Evolutionary conservation across 2,797 vertebrate species (phyloP).

Genomic region (Molossus molossus): DNA sequence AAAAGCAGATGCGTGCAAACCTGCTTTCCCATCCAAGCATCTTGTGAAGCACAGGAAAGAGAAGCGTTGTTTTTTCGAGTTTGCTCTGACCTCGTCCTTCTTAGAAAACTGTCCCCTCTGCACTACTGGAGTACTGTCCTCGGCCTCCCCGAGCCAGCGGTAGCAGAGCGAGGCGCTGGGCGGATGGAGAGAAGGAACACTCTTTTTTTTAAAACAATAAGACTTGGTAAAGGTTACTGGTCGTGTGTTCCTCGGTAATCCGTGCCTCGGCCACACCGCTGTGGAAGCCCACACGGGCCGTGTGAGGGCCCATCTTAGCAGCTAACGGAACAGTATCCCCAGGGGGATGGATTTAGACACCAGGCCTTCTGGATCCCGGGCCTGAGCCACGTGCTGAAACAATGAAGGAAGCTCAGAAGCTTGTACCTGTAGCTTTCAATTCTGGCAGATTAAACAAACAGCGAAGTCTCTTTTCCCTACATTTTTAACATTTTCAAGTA

Average conservation of each 20-base stretch:
- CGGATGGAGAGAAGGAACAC: background rate
- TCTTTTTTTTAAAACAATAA: background rate
- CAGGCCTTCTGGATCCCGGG: slow-evolving; percentile 46
- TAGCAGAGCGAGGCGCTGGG: background rate
- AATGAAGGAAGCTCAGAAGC: slow-evolving; percentile 31
- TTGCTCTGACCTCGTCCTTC: background rate
- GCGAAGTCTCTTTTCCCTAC: slow-evolving; percentile 61
- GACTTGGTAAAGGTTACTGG: background rate
- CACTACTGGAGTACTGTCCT: background rate
- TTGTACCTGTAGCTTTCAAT: background rate
- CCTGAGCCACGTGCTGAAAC: slow-evolving; percentile 56
- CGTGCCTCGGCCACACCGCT: background rate
- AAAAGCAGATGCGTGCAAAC: background rate
- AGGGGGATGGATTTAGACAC: background rate
- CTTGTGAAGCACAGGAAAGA: background rate
- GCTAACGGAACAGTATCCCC: slow-evolving; percentile 28
- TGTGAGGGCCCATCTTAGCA: background rate
- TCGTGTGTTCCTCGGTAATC: background rate
- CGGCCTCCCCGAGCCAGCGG: background rate
- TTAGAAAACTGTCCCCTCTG: background rate
- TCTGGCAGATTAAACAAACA: slow-evolving; percentile 63
- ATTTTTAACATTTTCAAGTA: slow-evolving; percentile 58
- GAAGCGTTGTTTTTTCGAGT: background rate
- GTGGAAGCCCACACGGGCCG: background rate
- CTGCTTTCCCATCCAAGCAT: background rate